Evolutionary conservation across 1,140 invertebrate species (phyloP), one percentile per base, ranked within the genome.

Genomic region (Dreissena polymorpha): DNA sequence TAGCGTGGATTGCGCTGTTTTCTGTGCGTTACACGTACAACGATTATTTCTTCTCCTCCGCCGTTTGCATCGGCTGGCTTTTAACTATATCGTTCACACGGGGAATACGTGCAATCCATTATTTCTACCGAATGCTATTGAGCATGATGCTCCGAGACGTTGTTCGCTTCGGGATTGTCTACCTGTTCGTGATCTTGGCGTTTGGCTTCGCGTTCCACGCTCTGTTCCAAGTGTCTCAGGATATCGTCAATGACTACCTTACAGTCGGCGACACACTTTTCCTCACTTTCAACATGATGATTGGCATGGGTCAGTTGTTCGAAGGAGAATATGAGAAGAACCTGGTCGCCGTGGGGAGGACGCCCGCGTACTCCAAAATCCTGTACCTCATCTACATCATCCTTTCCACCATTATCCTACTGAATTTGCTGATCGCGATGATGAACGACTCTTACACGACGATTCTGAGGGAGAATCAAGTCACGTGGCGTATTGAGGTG

Each of bases 371-470:
- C 27, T 63, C 82, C 25, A 89, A 90, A 73, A 80, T 91, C 5
- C 25, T 91, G 16, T 91, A 90, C 71, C 60, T 90, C 21, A 23
- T 91, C 16, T 92, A 91, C 80, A 88, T 91, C 55, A 77, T 92
- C 18, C 69, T 91, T 10, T 85, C 84, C 6, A 90, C 89, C 21
- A 90, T 91, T 49, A 83, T 92, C 2, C 74, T 92, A 6, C 84
- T 92, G 18, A 92, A 92, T 79, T 85, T 92, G 10, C 87, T 92
- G 0, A 92, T 92, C 69, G 91, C 91, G 13, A 91, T 91, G 90
- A 91, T 92, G 90, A 92, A 91, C 74, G 91, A 91, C 73, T 92
- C 91, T 12, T 92, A 92, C 72, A 86, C 88, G 6, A 76, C 53
- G 65, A 88, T 90, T 51, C 60, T 88, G 27, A 51, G 77, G 13